Conservation (phyloP, 1,140 invertebrate species). For the Rhizoglyphus robini region DNA sequence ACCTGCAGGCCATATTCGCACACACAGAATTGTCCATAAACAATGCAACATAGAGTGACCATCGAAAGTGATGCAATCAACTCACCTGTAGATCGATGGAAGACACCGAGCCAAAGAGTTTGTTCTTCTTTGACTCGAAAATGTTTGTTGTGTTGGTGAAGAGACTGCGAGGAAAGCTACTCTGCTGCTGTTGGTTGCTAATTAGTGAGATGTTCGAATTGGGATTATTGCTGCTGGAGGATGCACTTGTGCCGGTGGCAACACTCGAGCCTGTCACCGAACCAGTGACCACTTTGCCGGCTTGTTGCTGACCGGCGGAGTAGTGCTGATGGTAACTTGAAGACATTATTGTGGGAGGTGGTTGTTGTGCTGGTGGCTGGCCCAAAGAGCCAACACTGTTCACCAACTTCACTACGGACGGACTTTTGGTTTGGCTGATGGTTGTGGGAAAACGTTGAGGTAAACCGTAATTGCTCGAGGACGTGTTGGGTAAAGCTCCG, state of each 20-base stretch:
- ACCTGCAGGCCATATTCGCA: too few species aligned
- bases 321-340: neutral
- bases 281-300: neutral
- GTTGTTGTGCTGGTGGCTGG: neutral
- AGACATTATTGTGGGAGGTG: neutral
- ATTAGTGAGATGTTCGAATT: neutral
- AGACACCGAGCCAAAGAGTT: constrained; percentile 13
- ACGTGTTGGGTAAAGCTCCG: too few species aligned
- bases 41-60: neutral
- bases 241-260: neutral
- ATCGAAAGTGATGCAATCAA: neutral
- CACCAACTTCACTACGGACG: neutral
- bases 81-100: constrained; percentile 12
- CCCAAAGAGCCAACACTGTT: neutral
- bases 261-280: neutral
- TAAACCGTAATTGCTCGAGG: neutral
- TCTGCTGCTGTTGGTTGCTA: neutral
- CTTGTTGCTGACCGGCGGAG: neutral
- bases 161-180: constrained; percentile 7
- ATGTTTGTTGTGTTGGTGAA: neutral
- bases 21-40: too few species aligned
- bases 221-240: neutral
- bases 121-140: constrained; percentile 9
- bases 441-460: constrained; percentile 4
- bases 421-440: neutral